Evolutionary conservation across 1,140 invertebrate genomes (phyloP), one percentile per base, ranked within the genome.

Genomic region (Trichonephila clavipes): DNA sequence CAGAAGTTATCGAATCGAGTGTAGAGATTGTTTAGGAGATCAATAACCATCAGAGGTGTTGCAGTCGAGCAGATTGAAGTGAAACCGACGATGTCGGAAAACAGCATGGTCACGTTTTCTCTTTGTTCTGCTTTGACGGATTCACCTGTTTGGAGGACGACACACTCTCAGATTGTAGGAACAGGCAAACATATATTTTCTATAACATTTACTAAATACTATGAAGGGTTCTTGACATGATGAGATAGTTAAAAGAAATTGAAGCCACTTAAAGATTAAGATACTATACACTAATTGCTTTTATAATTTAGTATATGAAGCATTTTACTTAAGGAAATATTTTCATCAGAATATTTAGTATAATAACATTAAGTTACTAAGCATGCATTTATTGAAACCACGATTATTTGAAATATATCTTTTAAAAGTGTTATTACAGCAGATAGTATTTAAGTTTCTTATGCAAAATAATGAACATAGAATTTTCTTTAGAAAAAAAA

Each of bases 21-120:
- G 96, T 99, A 99, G 95, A 99, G 97, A 96, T 99, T 98, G 96
- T 99, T 99, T 91, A 99, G 97, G 96, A 99, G 98, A 96, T 98
- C 98, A 72, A 99, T 98, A 94, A 97, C 97, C 96, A 98, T 97
- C 95, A 99, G 96, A 64, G 99, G 98, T 82, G 98, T 98, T 95
- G 98, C 99, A 95, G 98, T 98, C 0, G 98, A 98, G 21, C 98
- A 99, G 97, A 99, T 98, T 66, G 98, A 97, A 77, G 99, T 99
- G 96, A 99, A 99, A 95, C 99, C 99, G 87, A 99, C 99, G 96
- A 99, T 99, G 96, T 99, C 99, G 95, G 98, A 99, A 96, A 99
- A 99, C 96, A 99, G 99, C 95, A 99, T 99, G 51, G 99, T 99
- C 64, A 97, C 98, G 94, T 97, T 97, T 96, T 99, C 98, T 96